phyloP scores from a whole-genome alignment of 2,797 vertebrate genomes.

The Fratercula arctica region DNA sequence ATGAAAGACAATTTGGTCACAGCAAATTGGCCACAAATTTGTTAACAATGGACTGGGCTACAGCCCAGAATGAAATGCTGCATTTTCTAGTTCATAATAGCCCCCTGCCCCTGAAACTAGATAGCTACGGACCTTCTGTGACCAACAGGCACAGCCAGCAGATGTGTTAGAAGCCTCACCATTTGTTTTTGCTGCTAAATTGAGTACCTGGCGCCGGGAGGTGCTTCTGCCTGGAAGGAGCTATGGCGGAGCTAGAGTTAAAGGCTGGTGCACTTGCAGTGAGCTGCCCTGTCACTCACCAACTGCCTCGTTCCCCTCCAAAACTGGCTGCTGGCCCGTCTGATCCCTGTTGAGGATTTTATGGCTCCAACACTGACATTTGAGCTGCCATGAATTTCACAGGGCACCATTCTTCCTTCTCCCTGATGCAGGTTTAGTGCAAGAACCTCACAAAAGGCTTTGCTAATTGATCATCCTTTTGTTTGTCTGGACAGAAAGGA shows the following conservation, averaged over 20 bases:
- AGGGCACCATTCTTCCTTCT: background rate
- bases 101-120: too few relatives aligned
- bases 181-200: background rate
- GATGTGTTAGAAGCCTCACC: accelerated
- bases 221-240: background rate
- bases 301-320: background rate
- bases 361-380: background rate
- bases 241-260: background rate
- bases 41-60: background rate
- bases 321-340: background rate
- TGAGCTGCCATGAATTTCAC: background rate
- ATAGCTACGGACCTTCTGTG: background rate
- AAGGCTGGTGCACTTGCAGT: background rate
- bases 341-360: background rate
- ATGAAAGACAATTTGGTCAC: background rate
- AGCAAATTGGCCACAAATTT: background rate
- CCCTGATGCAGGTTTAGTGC: accelerated
- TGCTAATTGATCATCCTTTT: background rate
- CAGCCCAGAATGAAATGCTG: background rate
- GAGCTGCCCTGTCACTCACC: background rate
- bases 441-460: background rate
- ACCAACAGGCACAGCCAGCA: too few relatives aligned
- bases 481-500: background rate
- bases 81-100: background rate
- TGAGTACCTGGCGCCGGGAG: accelerated